Evolutionary conservation across 1,140 invertebrate genomes (phyloP), one percentile per base, ranked within the genome.

Genomic region (Cotesia chilonis): DNA sequence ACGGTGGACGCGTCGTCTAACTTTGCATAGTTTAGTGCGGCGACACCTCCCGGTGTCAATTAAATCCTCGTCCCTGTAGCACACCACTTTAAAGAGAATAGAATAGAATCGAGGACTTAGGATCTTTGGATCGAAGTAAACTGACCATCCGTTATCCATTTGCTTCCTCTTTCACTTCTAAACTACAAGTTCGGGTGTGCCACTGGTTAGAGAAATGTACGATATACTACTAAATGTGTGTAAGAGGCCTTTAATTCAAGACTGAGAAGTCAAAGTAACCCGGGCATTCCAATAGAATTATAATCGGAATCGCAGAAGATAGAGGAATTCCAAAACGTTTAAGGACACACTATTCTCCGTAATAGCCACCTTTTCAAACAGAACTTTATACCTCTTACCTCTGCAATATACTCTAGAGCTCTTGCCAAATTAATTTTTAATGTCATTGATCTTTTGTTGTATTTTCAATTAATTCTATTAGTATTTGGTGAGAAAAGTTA

Each of bases 21-120:
- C 82, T 83, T 81, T 83, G 81, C 80, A 83, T 85, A 83, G 83
- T 83, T 85, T 82, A 77, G 78, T 80, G 77, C 78, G 79, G 77
- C 76, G 81, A 85, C 83, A 85, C 83, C 82, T 85, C 76, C 78
- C 79, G 79, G 81, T 82, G 83, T 84, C 84, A 77, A 79, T 76
- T 78, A 79, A 79, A 80, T 78, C 77, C 79, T 78, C 77, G 73
- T 76, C 68, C 72, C 66, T 59, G 28, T 28, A 28, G 28, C 28
- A 28, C 28, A 28, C 28, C 28, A 59, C 17, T 59, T 59, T 14
- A 59, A 59, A 9, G 12, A 10, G 17, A 17, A 10, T 7, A 52
- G 47, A 52, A 55, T 9, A 9, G 20, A 59, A 17, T 59, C 41
- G 41, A 47, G 41, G 41, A 47, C 10, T 9, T 1, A 28, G 3